Evolutionary conservation across 2,113 vertebrate species (phyloP).

Genomic region (Brienomyrus longianalis): DNA sequence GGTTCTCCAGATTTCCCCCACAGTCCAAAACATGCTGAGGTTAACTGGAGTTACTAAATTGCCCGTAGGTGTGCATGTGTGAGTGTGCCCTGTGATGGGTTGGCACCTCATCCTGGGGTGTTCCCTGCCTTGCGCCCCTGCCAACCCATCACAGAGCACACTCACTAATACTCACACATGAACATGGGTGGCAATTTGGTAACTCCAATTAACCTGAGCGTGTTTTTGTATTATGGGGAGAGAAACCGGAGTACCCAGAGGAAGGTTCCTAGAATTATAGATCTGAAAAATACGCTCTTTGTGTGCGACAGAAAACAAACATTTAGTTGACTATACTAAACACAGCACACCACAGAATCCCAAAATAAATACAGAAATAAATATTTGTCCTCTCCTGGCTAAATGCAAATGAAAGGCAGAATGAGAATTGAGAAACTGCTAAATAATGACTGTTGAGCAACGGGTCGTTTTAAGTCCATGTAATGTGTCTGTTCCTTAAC

Average conservation of each 20-base stretch:
- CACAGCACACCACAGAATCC: background rate
- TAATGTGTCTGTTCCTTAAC: background rate
- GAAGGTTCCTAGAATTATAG: background rate
- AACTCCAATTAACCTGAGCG: background rate
- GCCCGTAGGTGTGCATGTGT: no score
- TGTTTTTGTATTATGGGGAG: background rate
- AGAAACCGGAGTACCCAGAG: background rate
- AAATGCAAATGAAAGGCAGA: background rate
- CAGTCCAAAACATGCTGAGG: no score
- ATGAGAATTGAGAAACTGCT: background rate
- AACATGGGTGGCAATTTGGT: background rate
- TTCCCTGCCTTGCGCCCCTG: no score
- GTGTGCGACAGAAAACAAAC: background rate
- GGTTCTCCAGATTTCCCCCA: no score
- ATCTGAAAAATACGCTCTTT: background rate
- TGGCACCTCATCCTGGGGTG: no score
- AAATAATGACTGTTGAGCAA: background rate
- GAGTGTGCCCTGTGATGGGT: no score
- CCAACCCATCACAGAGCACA: no score
- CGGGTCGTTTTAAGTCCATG: background rate
- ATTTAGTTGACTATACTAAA: background rate
- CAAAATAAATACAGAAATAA: background rate
- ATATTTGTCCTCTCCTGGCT: background rate
- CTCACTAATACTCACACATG: no score
- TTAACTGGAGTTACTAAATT: no score